phyloP scores from a whole-genome alignment of 30 jellyfish, hydroid and myxozoan genomes.

The Morbakka virulenta region DNA sequence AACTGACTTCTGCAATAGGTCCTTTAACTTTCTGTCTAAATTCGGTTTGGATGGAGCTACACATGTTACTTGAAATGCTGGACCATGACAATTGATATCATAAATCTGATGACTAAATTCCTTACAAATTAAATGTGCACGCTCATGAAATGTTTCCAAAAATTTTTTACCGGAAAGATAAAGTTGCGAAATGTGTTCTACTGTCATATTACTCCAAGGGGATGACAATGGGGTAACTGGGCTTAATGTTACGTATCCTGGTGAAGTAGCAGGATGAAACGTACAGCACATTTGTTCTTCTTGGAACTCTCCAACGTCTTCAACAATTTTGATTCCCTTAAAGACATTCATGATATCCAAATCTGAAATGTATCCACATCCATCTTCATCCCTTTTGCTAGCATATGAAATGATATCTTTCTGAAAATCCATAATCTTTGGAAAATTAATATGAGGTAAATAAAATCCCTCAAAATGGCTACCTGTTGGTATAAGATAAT shows the following conservation, averaged over 20 bases:
- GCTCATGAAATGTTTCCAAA: no score
- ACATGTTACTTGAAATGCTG: neutral
- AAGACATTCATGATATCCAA: neutral
- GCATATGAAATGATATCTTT: neutral
- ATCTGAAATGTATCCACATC: neutral
- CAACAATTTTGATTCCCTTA: neutral
- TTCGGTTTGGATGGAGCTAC: no score
- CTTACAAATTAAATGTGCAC: no score
- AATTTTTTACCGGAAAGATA: no score
- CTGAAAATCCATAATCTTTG: neutral
- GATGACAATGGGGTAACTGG: no score
- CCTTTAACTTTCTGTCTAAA: no score
- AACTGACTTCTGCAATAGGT: no score
- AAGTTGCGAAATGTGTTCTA: no score
- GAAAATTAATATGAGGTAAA: neutral
- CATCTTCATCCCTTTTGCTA: neutral
- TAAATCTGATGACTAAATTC: neutral
- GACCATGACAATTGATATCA: neutral
- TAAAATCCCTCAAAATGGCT: neutral
- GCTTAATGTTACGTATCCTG: no score
- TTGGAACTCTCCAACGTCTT: neutral
- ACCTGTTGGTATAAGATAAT: neutral
- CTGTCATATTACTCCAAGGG: no score
- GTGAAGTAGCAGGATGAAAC: no score
- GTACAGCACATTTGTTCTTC: no score